Evolutionary conservation across 1,140 invertebrate species (phyloP).

Genomic region (Papilio dardanus): DNA sequence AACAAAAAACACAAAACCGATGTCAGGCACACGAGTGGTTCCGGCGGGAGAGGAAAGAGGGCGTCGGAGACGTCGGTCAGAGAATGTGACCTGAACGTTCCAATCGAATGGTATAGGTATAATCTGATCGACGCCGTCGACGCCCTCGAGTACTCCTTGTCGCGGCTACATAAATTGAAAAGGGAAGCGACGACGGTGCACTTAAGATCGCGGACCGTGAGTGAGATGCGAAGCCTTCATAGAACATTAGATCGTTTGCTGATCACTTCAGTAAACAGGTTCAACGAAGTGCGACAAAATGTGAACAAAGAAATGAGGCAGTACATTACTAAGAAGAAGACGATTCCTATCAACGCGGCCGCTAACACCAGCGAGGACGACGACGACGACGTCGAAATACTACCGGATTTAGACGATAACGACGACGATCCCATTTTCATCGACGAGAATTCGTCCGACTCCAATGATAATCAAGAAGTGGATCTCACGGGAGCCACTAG

Average conservation of each 20-base stretch:
- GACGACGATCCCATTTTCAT: conserved; percentile 81
- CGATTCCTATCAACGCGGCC: conserved; percentile 35
- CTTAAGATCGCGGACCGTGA: conserved; percentile 63
- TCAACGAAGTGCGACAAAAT: conserved; percentile 74
- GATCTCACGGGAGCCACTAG: conserved; percentile 69
- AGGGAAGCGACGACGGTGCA: conserved; percentile 65
- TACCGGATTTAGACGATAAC: conserved; percentile 60
- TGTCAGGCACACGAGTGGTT: conserved; percentile 36
- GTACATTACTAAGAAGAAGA: conserved; percentile 67
- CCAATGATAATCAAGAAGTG: conserved; percentile 65
- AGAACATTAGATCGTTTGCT: conserved; percentile 68
- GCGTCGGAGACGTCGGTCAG: conserved; percentile 44
- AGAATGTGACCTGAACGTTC: conserved; percentile 62
- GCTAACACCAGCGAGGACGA: conserved; percentile 50
- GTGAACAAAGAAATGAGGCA: conserved; percentile 74
- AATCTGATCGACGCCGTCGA: conserved; percentile 78
- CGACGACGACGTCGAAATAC: conserved; percentile 78
- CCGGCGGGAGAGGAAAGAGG: conserved; percentile 44
- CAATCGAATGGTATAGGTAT: conserved; percentile 79
- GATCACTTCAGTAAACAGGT: conserved; percentile 67
- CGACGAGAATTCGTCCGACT: conserved; percentile 80
- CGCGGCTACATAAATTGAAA: conserved; percentile 71
- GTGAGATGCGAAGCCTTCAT: conserved; percentile 74
- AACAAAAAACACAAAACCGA: conserved; percentile 45
- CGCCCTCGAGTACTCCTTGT: conserved; percentile 73